Evolutionary conservation across 2,888 invertebrate species (phyloP).

Genomic region (Crioceris asparagi): DNA sequence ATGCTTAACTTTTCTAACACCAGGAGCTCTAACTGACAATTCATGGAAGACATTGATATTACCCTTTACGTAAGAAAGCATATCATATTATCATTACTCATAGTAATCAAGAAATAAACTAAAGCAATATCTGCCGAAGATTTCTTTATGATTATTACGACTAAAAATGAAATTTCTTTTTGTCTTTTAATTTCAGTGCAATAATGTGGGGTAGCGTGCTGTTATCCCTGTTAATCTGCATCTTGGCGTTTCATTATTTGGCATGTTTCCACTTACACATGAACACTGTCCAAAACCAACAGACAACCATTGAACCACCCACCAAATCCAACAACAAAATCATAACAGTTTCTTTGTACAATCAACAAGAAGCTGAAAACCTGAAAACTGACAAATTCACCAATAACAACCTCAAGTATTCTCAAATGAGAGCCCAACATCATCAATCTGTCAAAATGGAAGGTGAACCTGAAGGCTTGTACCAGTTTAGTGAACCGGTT

Average conservation of each 20-base stretch:
- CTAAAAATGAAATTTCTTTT: no score
- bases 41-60: conserved; percentile 75
- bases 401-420: conserved; percentile 31
- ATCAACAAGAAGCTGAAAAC: conserved; percentile 22
- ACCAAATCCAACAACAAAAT: conserved; percentile 4
- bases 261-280: conserved; percentile 48
- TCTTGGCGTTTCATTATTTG: conserved; percentile 53
- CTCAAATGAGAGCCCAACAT: conserved; percentile 28
- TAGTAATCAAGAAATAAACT: no score
- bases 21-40: conserved; percentile 68
- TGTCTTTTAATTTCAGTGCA: conserved; percentile 39
- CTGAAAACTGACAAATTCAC: conserved; percentile 23
- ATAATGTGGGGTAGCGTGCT: conserved; percentile 68
- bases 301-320: conserved; percentile 6
- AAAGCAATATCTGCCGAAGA: no score
- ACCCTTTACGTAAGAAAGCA: conserved; percentile 69
- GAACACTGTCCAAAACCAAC: conserved; percentile 21
- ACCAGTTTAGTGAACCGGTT: conserved; percentile 59
- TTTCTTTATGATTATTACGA: no score
- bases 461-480: conserved; percentile 43
- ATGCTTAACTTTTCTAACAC: conserved; percentile 75
- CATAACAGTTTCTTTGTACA: conserved; percentile 19
- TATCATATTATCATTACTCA: no score
- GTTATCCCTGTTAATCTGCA: conserved; percentile 53
- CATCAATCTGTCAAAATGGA: conserved; percentile 24